A percentile compares a stretch with the other conserved stretches of the same genome.
phyloP scores from a whole-genome alignment of 2,888 invertebrate genomes.

The Drosophila dives region DNA sequence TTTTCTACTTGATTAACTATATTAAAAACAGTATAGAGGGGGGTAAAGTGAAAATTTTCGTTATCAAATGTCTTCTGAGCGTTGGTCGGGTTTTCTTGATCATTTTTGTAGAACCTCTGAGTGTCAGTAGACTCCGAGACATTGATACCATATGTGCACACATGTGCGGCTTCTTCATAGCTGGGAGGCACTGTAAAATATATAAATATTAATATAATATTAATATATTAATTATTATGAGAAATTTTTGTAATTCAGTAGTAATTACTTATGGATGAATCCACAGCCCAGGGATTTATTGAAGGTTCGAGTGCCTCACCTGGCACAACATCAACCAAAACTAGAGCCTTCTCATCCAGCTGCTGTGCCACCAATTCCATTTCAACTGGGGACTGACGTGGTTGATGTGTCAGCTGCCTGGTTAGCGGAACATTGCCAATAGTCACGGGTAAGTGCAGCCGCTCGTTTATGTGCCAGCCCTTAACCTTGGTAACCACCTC shows the following conservation, averaged over 20 bases:
- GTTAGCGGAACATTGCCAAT: constrained; percentile 83
- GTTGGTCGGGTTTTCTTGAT: constrained; percentile 11
- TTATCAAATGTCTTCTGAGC: constrained; percentile 9
- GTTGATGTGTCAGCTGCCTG: constrained; percentile 38
- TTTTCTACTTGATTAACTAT: constrained; percentile 19
- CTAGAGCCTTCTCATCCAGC: constrained; percentile 58
- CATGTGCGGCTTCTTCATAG: constrained; percentile 80
- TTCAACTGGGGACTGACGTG: constrained; percentile 28
- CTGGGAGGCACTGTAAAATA: constrained; percentile 77
- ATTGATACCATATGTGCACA: constrained; percentile 41
- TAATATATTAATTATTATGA: no score
- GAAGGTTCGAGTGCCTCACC: background rate
- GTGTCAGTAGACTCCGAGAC: constrained; percentile 21
- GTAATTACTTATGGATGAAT: constrained; percentile 61
- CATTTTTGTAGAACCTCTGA: constrained; percentile 45
- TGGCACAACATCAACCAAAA: constrained; percentile 37
- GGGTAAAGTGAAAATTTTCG: constrained; percentile 31
- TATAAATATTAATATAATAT: background rate
- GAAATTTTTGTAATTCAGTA: background rate
- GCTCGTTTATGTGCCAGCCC: constrained; percentile 71
- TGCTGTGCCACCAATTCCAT: constrained; percentile 47
- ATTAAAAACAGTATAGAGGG: constrained; percentile 59
- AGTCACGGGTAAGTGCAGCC: constrained; percentile 75
- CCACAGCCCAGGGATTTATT: constrained; percentile 64
- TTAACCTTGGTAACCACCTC: constrained; percentile 76